phyloP scores from a whole-genome alignment of 2,113 vertebrate species.

The Polyodon spathula region DNA sequence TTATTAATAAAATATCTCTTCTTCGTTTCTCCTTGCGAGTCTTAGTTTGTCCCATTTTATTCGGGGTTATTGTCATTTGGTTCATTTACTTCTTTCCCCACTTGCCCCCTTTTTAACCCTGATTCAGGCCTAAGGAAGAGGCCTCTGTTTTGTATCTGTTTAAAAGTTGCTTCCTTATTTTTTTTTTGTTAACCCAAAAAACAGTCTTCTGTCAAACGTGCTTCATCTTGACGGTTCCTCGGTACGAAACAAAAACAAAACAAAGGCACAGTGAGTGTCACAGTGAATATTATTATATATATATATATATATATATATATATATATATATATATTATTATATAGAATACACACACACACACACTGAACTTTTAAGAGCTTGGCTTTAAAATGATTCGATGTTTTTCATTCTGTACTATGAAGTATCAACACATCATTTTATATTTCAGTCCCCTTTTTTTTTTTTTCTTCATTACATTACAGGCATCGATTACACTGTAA shows the following conservation, averaged over 20 bases:
- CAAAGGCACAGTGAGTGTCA: slow-evolving; percentile 50
- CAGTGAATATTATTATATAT: too few relatives aligned
- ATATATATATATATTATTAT: too few relatives aligned
- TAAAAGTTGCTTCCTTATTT: slow-evolving; percentile 68
- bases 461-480: slow-evolving; percentile 22
- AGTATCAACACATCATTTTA: slow-evolving; percentile 25
- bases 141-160: slow-evolving; percentile 54
- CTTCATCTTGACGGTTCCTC: slow-evolving; percentile 45
- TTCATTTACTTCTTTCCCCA: slow-evolving; percentile 41
- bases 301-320: too few relatives aligned
- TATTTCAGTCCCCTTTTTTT: slow-evolving; percentile 16
- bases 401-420: slow-evolving; percentile 25
- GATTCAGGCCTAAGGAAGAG: slow-evolving; percentile 56
- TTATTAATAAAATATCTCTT: slow-evolving; percentile 45
- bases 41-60: slow-evolving; percentile 47
- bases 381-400: slow-evolving; percentile 20
- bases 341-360: too few relatives aligned
- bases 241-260: slow-evolving; percentile 37
- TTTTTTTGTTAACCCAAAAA: slow-evolving; percentile 19
- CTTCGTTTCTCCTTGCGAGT: slow-evolving; percentile 38
- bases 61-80: slow-evolving; percentile 31
- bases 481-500: slow-evolving; percentile 41
- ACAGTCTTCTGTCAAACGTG: slow-evolving; percentile 40
- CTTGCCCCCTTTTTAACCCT: slow-evolving; percentile 39
- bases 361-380: too few relatives aligned